Percentiles rank a stretch among this genome's conserved stretches.
These are phyloP conservation scores for Lasiurus borealis DNA, from an alignment of 2,113 vertebrate genomes.

Conservation along the genomic window DNA sequence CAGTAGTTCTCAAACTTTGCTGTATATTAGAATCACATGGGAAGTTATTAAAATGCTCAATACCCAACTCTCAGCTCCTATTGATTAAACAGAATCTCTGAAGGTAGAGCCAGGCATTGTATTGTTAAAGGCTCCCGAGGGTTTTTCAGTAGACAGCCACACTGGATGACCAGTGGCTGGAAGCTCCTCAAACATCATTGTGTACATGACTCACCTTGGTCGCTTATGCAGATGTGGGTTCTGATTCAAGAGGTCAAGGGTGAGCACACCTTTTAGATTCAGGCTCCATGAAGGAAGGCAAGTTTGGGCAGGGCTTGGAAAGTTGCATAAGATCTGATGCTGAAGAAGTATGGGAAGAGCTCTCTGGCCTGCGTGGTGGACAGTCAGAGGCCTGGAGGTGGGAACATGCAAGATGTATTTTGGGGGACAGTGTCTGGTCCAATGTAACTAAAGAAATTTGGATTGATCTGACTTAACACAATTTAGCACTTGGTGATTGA, in stretches of 20 bases:
- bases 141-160: not conserved
- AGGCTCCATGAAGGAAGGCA: not conserved
- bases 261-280: not conserved
- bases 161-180: not conserved
- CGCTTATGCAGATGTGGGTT: not conserved
- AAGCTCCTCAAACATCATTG: not conserved
- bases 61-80: not conserved
- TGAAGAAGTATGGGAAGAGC: not conserved
- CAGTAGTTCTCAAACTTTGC: constrained; percentile 26
- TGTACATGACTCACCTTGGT: not conserved
- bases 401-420: not conserved
- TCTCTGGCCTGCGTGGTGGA: not conserved
- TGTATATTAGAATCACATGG: constrained; percentile 42
- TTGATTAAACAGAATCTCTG: constrained; percentile 35
- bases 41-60: not conserved
- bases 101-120: not conserved
- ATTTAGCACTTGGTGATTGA: constrained; percentile 20
- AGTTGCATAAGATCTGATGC: not conserved
- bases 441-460: not conserved
- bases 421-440: not conserved
- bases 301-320: not conserved
- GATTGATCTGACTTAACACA: not conserved
- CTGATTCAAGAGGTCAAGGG: not conserved
- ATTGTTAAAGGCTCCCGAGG: not conserved
- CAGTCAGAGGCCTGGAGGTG: not conserved